Percentiles rank a stretch among this genome's conserved stretches.
phyloP scores from a whole-genome alignment of 2,888 invertebrate genomes.

The Cartodere bifasciata region DNA sequence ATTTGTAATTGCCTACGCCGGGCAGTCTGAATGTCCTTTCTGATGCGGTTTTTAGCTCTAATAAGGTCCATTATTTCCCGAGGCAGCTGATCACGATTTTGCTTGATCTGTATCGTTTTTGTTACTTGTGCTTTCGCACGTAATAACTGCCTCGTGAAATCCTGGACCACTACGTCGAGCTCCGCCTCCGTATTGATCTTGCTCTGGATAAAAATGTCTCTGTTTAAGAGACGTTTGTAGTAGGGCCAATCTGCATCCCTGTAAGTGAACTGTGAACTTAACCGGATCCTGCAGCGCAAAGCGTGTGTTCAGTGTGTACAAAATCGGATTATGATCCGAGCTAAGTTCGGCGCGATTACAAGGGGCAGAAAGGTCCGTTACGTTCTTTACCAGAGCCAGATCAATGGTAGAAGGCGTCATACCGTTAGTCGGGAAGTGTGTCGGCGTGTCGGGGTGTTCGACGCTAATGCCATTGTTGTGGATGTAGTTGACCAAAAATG shows the following conservation, averaged over 20 bases:
- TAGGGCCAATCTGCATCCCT: slow-evolving; percentile 10
- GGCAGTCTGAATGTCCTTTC: too few species aligned
- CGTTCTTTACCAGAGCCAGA: slow-evolving; percentile 3
- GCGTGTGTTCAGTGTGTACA: background rate
- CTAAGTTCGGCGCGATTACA: slow-evolving; percentile 3
- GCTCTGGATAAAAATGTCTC: slow-evolving; percentile 5
- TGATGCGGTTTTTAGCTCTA: slow-evolving; percentile 10
- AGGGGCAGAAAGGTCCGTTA: background rate
- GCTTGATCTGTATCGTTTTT: background rate
- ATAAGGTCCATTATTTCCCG: slow-evolving; percentile 9
- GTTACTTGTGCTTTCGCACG: slow-evolving; percentile 4
- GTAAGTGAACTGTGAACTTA: slow-evolving; percentile 6
- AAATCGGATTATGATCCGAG: slow-evolving; percentile 9
- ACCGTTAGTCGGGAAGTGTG: too few species aligned
- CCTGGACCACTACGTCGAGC: slow-evolving; percentile 8
- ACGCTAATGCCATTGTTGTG: background rate
- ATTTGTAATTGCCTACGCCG: too few species aligned
- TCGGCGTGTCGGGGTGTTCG: too few species aligned
- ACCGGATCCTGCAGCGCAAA: background rate
- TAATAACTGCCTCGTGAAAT: slow-evolving; percentile 6
- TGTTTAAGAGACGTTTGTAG: slow-evolving; percentile 8
- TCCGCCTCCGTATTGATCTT: slow-evolving; percentile 6
- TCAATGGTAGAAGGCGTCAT: slow-evolving; percentile 9
- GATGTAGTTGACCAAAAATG: background rate
- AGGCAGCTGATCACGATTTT: slow-evolving; percentile 3